These are phyloP conservation scores for Macrotus californicus DNA, from an alignment of 2,113 vertebrate genomes.

Conservation along the genomic window DNA sequence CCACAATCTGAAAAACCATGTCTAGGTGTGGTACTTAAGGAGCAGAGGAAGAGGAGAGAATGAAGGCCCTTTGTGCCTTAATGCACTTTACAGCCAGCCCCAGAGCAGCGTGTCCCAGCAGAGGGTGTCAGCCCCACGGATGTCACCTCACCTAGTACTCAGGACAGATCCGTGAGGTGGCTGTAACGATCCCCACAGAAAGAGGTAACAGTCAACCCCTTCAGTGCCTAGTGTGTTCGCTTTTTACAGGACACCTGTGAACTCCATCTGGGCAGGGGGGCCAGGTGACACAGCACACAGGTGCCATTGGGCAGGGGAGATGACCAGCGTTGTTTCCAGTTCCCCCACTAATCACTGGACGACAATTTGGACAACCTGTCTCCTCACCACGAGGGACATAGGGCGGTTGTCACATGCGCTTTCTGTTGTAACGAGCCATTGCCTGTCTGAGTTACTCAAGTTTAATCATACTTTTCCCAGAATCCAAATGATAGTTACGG, in stretches of 20 bases:
- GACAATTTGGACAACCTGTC: background rate
- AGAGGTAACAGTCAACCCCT: background rate
- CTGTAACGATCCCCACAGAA: background rate
- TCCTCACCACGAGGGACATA: background rate
- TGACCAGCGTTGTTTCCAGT: no score
- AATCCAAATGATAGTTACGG: background rate
- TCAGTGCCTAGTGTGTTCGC: background rate
- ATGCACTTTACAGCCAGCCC: background rate
- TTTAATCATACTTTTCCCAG: background rate
- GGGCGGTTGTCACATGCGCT: background rate
- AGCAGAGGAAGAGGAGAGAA: background rate
- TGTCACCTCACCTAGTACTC: background rate
- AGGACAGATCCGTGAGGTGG: background rate
- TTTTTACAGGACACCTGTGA: background rate
- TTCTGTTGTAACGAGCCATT: background rate
- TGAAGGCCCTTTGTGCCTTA: background rate
- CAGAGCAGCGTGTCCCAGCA: background rate
- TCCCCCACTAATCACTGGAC: background rate
- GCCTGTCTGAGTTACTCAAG: background rate
- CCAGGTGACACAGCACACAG: fast-evolving
- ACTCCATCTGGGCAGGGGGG: background rate
- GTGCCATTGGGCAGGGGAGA: background rate
- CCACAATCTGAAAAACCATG: background rate
- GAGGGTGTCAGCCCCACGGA: background rate
- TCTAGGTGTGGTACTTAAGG: background rate